phyloP scores from a whole-genome alignment of 92 coral and sea anemone species.

The Ricordea florida region DNA sequence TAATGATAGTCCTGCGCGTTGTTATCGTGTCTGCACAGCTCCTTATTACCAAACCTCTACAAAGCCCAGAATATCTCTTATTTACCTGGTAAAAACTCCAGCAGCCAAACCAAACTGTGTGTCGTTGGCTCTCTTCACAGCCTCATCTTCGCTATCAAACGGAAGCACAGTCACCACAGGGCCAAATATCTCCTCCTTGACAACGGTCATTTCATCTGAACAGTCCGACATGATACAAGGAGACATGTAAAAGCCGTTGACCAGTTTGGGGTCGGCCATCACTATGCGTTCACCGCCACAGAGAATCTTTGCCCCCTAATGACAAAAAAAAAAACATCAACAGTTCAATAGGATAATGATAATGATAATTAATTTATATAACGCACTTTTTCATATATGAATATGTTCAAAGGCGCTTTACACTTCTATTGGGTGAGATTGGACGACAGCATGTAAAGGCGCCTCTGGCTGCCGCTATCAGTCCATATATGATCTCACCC shows the following conservation, averaged over 20 bases:
- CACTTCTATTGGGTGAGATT: too few species aligned
- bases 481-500: too few species aligned
- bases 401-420: too few species aligned
- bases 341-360: too few species aligned
- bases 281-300: conserved; percentile 94
- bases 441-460: too few species aligned
- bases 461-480: too few species aligned
- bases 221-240: conserved; percentile 97
- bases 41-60: too few species aligned
- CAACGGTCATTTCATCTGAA: conserved; percentile 89
- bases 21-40: too few species aligned
- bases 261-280: conserved; percentile 64
- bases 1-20: too few species aligned
- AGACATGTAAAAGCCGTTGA: conserved; percentile 90
- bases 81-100: conserved; percentile 91
- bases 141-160: conserved; percentile 87
- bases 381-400: too few species aligned
- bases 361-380: too few species aligned
- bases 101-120: conserved; percentile 92
- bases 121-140: conserved; percentile 82
- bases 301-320: conserved; percentile 85
- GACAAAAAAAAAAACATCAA: not conserved
- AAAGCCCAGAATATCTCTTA: not conserved
- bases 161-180: conserved; percentile 95
- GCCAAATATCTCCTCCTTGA: conserved; percentile 97